A percentile compares a stretch with the other conserved stretches of the same genome.
Conservation (phyloP, 2,113 vertebrate species). For the Pundamilia nyererei region DNA sequence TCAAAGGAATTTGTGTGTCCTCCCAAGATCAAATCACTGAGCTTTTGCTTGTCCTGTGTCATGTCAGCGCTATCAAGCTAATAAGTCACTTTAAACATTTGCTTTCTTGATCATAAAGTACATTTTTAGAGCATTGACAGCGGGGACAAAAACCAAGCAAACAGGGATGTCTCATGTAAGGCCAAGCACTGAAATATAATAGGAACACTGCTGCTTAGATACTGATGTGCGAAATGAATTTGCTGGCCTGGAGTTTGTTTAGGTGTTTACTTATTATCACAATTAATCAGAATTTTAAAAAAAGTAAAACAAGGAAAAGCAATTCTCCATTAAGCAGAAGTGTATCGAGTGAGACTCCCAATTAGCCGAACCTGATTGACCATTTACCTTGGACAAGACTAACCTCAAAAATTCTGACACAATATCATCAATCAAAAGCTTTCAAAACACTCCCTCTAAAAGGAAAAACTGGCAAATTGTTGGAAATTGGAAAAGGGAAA, state of each 20-base stretch:
- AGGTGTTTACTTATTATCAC: background rate
- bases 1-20: background rate
- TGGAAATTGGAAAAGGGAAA: background rate
- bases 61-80: background rate
- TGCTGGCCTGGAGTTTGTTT: background rate
- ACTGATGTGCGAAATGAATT: background rate
- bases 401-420: background rate
- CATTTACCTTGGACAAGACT: background rate
- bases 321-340: background rate
- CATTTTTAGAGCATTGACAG: background rate
- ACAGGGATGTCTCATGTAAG: background rate
- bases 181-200: background rate
- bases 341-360: background rate
- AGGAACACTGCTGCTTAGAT: background rate
- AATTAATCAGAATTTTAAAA: background rate
- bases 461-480: background rate
- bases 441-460: background rate
- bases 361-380: background rate
- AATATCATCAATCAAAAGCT: background rate
- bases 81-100: background rate
- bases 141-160: background rate
- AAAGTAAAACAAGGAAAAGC: background rate
- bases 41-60: background rate
- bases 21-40: background rate
- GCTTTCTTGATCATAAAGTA: background rate